Base-by-base conservation (phyloP, 2,797 vertebrate species). In the Anguilla megastoma region DNA sequence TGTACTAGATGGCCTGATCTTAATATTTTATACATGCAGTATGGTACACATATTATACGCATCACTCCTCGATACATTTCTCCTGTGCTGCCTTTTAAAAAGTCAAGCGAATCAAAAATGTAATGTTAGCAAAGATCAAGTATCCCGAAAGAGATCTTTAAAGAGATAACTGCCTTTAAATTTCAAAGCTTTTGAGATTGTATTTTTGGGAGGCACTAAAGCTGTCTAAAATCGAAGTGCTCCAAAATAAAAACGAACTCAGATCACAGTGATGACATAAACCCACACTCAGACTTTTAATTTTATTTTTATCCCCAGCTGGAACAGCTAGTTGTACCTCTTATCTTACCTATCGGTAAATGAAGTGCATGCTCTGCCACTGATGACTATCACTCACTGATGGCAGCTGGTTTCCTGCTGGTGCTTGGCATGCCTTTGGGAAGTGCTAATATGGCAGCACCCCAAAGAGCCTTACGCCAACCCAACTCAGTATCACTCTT, bases 61-160 rank as follows among this genome's bases (percentile, higher is more conserved):
- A 93, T 93, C 95, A 93, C 92, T 94, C 92, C 94, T 95, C 93
- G 91, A 93, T 94, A 86, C 90, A 90, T 90, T 92, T 93, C 93
- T 93, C 90, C 93, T 94, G 93, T 91, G 89, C 89, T 86, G 85
- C 1, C 63, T 94, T 95, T 96, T 92, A 95, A 96, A 95, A 93
- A 96, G 90, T 96, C 93, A 96, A 89, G 92, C 90, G 91, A 95
- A 96, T 96, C 95, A 96, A 96, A 69, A 95, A 95, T 95, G 96
- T 88, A 93, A 94, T 91, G 94, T 95, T 95, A 96, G 92, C 90
- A 92, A 92, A 94, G 95, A 95, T 96, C 95, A 96, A 95, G 95
- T 95, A 95, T 96, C 95, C 93, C 94, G 96, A 94, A 95, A 94
- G 94, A 93, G 93, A 93, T 92, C 93, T 87, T 90, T 91, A 93